Evolutionary conservation across 2,888 invertebrate species (phyloP).

Genomic region (Epistrophe grossulariae): DNA sequence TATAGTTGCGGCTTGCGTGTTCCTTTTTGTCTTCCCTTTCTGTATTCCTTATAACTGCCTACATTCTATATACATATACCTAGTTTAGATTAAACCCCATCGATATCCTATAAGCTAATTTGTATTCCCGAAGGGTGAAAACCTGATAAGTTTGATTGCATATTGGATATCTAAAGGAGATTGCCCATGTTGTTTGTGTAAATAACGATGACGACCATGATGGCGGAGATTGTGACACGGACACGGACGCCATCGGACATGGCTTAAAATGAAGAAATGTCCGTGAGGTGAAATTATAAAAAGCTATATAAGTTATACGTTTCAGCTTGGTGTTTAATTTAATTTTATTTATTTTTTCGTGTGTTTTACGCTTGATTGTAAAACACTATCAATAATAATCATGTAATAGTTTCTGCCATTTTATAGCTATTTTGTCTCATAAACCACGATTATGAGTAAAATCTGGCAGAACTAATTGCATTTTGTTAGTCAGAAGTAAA

Average conservation of each 20-base stretch:
- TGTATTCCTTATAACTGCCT: neutral
- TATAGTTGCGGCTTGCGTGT: conserved; percentile 16
- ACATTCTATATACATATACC: neutral
- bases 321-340: neutral
- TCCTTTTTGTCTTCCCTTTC: neutral
- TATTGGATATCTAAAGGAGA: conserved; percentile 28
- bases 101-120: conserved; percentile 40
- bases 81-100: conserved; percentile 21
- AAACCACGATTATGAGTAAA: too few relatives aligned
- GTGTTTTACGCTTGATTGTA: too few relatives aligned
- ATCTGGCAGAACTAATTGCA: too few relatives aligned
- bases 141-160: conserved; percentile 43
- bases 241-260: neutral
- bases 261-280: conserved; percentile 3
- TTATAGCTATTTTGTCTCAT: too few relatives aligned
- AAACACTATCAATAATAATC: too few relatives aligned
- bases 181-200: conserved; percentile 32
- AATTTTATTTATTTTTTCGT: neutral
- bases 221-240: too few relatives aligned
- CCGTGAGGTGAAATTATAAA: conserved; percentile 13
- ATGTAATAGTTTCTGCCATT: too few relatives aligned
- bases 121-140: conserved; percentile 40
- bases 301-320: neutral
- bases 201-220: conserved; percentile 2
- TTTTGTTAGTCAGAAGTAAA: too few relatives aligned